phyloP scores from a whole-genome alignment of 2,888 invertebrate species.

The Abscondita cerata region DNA sequence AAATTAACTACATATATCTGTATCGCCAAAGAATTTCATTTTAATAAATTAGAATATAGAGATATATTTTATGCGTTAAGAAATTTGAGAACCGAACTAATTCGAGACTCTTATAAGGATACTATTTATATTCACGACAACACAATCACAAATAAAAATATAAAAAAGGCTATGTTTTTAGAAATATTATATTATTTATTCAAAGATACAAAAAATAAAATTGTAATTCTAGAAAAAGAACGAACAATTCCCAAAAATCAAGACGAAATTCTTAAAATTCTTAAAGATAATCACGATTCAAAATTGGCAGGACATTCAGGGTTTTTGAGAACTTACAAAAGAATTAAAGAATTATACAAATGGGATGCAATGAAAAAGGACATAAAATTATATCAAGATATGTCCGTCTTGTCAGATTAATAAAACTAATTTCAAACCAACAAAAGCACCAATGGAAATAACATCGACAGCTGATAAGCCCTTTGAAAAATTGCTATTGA shows the following conservation, averaged over 20 bases:
- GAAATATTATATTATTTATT: neutral
- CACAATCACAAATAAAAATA: neutral
- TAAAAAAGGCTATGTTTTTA: neutral
- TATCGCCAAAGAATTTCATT: slow-evolving; percentile 9
- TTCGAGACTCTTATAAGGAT: too few relatives aligned
- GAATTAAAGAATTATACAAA: slow-evolving; percentile 27
- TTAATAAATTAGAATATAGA: slow-evolving; percentile 12
- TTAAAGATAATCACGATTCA: neutral
- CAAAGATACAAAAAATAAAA: slow-evolving; percentile 12
- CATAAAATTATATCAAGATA: slow-evolving; percentile 26
- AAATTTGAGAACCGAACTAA: slow-evolving; percentile 9
- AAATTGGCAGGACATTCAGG: neutral
- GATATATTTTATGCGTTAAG: slow-evolving; percentile 11
- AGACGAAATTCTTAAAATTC: neutral
- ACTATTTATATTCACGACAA: too few relatives aligned
- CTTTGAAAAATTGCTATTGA: neutral
- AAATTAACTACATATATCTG: neutral
- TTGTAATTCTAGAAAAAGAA: too few relatives aligned
- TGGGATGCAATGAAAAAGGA: slow-evolving; percentile 32
- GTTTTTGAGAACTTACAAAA: neutral
- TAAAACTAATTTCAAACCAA: neutral
- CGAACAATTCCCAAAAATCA: too few relatives aligned
- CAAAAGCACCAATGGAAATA: neutral
- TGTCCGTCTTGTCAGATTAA: slow-evolving; percentile 42
- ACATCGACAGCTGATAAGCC: neutral